Evolutionary conservation across 1,140 invertebrate species (phyloP).

Genomic region (Anastrepha obliqua): DNA sequence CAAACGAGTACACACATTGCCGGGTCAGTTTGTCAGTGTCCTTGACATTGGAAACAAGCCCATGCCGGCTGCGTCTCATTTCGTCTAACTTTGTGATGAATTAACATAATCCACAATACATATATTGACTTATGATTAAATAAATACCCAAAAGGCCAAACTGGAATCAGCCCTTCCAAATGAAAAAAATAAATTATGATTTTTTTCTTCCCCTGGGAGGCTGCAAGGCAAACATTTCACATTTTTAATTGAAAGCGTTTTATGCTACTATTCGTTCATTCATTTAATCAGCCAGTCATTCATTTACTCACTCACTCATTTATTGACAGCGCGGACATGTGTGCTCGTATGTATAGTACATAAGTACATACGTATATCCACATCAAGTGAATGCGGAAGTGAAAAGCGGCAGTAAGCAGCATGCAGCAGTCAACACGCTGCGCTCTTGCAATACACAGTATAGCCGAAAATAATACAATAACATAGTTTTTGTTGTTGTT

Average conservation of each 20-base stretch:
- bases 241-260: constrained; percentile 44
- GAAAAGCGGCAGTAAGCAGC: neutral
- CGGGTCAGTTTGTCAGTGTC: neutral
- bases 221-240: constrained; percentile 26
- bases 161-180: neutral
- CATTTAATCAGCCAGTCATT: constrained; percentile 29
- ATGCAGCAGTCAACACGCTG: neutral
- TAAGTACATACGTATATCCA: neutral
- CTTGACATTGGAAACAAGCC: constrained; percentile 8
- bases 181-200: neutral
- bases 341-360: neutral
- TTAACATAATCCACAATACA: constrained; percentile 18
- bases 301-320: constrained; percentile 28
- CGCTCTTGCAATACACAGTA: neutral
- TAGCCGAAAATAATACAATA: neutral
- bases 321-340: neutral
- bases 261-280: constrained; percentile 3
- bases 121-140: constrained; percentile 37
- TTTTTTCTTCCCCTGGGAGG: neutral
- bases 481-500: constrained; percentile 4
- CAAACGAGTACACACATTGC: neutral
- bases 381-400: constrained; percentile 44
- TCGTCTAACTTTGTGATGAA: constrained; percentile 3
- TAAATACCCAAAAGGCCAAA: constrained; percentile 18
- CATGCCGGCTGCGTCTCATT: neutral